These are phyloP conservation scores for Andrena camellia DNA, from an alignment of 2,888 invertebrate genomes.

Conservation along the genomic window DNA sequence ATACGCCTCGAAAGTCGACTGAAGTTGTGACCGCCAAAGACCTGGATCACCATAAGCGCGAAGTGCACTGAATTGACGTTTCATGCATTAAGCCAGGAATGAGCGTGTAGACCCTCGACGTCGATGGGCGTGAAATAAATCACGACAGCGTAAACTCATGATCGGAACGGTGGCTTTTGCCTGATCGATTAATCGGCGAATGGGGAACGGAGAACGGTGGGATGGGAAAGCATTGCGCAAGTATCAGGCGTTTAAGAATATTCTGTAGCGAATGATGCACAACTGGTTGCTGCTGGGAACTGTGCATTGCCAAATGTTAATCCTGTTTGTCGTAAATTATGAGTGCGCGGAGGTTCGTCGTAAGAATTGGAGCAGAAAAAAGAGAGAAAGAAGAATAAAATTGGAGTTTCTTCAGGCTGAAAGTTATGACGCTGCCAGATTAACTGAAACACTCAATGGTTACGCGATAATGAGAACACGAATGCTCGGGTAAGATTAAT, in stretches of 20 bases:
- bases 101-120: background rate
- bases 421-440: background rate
- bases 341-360: background rate
- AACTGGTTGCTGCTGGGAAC: conserved; percentile 65
- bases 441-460: conserved; percentile 14
- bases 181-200: conserved; percentile 65
- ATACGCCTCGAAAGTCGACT: too few relatives aligned
- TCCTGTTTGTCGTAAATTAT: conserved; percentile 14
- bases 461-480: conserved; percentile 33
- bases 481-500: conserved; percentile 33
- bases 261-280: conserved; percentile 70
- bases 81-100: too few relatives aligned
- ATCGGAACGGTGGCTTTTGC: conserved; percentile 29
- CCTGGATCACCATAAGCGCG: too few relatives aligned
- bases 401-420: background rate
- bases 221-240: conserved; percentile 60
- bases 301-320: conserved; percentile 44
- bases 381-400: too few relatives aligned
- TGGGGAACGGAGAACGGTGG: conserved; percentile 24
- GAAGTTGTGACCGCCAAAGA: too few relatives aligned
- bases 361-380: conserved; percentile 2
- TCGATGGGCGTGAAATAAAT: conserved; percentile 37
- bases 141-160: conserved; percentile 31
- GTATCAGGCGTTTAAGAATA: conserved; percentile 74
- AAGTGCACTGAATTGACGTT: too few relatives aligned